Evolutionary conservation across 2,797 vertebrate species (phyloP), one percentile per base, ranked within the genome.

Genomic region (Telmatherina bonti): DNA sequence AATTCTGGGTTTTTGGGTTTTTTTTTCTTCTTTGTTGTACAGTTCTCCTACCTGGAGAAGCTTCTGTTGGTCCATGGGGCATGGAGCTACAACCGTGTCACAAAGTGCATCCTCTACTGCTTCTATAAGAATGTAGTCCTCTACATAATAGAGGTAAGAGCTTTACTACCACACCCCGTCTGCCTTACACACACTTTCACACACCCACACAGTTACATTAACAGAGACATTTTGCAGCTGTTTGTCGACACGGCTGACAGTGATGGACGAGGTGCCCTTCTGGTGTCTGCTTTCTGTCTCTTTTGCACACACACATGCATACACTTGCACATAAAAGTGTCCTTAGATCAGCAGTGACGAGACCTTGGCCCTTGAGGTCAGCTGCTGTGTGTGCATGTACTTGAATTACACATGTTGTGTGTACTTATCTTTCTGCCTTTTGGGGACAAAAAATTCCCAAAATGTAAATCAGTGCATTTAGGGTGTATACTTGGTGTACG

Each of bases 121-220:
- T 99, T 99, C 94, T 99, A 99, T 85, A 99, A 99, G 94, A 99
- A 99, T 4, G 97, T 99, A 84, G 98, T 99, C 65, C 94, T 99
- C 56, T 99, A 99, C 91, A 99, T 99, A 77, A 99, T 99, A 35
- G 98, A 99, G 98, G 98, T 99, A 92, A 90, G 94, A 82, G 63
- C 65, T 18, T 24, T 29, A 9, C 61, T n/a, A 43, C 67, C 79
- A 72, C 79, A 73, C 75, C 67, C 55, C 54, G 13, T 54, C 55
- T 62, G 35, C 51, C 56, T 35, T 41, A 30, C 68, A 68, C 72
- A 78, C 70, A 58, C 69, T 74, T 70, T 67, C 70, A 74, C 75
- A 75, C 77, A 74, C 72, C 64, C 64, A 62, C 68, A 62, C 55
- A 72, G 64, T 79, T 88, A 90, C 89, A 91, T 93, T 92, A 93